Evolutionary conservation across 92 coral and sea anemone species (phyloP), one percentile per base, ranked within the genome.

Genomic region (Epizoanthus stellaris): DNA sequence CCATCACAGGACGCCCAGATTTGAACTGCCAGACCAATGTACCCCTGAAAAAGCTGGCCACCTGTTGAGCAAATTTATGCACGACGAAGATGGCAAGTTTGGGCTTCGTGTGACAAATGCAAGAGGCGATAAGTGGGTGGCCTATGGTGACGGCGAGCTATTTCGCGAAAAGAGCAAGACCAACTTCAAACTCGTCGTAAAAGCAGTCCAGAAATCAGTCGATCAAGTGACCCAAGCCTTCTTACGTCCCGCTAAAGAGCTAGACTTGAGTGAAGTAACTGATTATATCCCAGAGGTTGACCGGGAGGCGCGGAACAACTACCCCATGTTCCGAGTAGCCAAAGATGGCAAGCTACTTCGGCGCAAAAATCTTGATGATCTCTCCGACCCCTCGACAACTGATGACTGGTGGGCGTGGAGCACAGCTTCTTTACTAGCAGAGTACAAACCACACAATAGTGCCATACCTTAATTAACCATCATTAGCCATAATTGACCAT

Each of bases 101-200:
- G 95, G 98, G 40, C 76, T 93, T 20, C 95, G 93, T 64, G 93
- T 93, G 19, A 80, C 93, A 60, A 93, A 93, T 77, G 47, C 21
- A 12, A 86, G 81, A 12, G 93, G 97, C 0, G 91, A 93, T 39
- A 91, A 84, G 77, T 93, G 95, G 97, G 49, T 84, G 36, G 92
- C 93, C 3, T 93, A 86, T 67, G 97, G 97, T 8, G 97, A 93
- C 56, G 94, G 97, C 12, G 84, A 86, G 93, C 47, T 93, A 34
- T 59, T 91, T 13, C 66, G 67, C 3, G 71, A 70, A 39, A 60
- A 88, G 17, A 82, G 86, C 68, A 45, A 88, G 77, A 56, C 34
- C 5, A 90, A 88, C 77, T 40, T 8, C n/a, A 71, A 38, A 62
- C 17, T 85, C 15, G 92, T 66, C 2, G 58, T 16, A 2, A 88